Conservation (phyloP, 2,113 vertebrate genomes). For the Panurus biarmicus region DNA sequence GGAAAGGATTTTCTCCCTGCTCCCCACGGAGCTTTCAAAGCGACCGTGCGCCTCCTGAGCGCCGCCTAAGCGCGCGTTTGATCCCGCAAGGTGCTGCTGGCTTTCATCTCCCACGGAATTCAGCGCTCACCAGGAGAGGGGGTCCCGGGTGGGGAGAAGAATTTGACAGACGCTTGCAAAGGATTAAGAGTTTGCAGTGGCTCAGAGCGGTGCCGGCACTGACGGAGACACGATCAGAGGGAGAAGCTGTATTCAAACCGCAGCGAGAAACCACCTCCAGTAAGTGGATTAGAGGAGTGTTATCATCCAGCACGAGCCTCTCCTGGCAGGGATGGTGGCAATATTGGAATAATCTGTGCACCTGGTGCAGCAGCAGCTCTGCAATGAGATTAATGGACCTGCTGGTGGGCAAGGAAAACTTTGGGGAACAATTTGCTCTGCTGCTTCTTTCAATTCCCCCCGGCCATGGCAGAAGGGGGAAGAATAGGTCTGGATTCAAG, state of each 20-base stretch:
- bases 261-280: not conserved
- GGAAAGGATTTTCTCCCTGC: not conserved
- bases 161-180: slow-evolving; percentile 20
- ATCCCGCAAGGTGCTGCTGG: not conserved
- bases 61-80: not conserved
- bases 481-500: not conserved
- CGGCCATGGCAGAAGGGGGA: accelerated
- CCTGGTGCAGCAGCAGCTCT: slow-evolving; percentile 17
- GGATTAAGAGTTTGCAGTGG: slow-evolving; percentile 37
- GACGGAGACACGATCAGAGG: not conserved
- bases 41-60: accelerated
- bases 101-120: not conserved
- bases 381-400: not conserved
- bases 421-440: not conserved
- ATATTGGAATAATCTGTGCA: not conserved
- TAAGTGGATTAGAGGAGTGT: not conserved
- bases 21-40: not conserved
- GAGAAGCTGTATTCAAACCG: not conserved
- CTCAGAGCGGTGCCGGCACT: not conserved
- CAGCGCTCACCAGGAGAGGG: not conserved
- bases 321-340: not conserved
- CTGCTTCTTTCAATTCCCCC: not conserved
- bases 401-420: not conserved
- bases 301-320: not conserved
- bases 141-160: not conserved